A percentile compares a stretch with the other conserved stretches of the same genome.
Conservation (phyloP, 2,797 vertebrate genomes). For the Eutrigla gurnardus region DNA sequence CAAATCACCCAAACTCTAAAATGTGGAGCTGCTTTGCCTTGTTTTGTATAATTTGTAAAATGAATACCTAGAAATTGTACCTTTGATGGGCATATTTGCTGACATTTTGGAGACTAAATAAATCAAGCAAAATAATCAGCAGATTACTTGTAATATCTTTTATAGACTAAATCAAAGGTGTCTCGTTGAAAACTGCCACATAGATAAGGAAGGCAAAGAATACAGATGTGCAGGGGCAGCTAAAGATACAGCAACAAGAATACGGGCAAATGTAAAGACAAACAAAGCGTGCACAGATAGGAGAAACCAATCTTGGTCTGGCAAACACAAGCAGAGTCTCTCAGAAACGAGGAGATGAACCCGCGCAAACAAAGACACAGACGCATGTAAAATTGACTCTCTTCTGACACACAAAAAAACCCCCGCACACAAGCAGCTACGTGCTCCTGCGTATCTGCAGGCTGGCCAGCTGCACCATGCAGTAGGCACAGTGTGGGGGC, state of each 20-base stretch:
- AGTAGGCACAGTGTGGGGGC: constrained; percentile 47
- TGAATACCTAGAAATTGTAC: neutral
- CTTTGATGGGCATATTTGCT: neutral
- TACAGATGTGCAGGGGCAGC: neutral
- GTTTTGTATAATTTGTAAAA: neutral
- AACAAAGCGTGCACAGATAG: neutral
- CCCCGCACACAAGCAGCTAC: neutral
- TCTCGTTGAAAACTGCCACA: neutral
- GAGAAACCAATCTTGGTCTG: constrained; percentile 4
- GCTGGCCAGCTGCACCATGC: constrained; percentile 54
- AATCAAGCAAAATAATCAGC: neutral
- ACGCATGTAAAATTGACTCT: constrained; percentile 15
- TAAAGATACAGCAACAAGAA: neutral
- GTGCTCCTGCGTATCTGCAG: constrained; percentile 34
- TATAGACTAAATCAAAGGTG: neutral
- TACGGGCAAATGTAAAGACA: constrained; percentile 3
- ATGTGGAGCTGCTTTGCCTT: neutral
- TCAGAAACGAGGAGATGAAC: constrained; percentile 31
- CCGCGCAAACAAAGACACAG: constrained; percentile 27
- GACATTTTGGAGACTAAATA: neutral
- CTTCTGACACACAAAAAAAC: no score
- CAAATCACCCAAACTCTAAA: neutral
- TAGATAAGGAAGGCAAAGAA: neutral
- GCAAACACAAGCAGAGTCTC: constrained; percentile 29
- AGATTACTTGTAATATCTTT: neutral